Percentiles rank a stretch among this genome's conserved stretches.
phyloP scores from a whole-genome alignment of 1,140 invertebrate species.

The Heliconius himera region DNA sequence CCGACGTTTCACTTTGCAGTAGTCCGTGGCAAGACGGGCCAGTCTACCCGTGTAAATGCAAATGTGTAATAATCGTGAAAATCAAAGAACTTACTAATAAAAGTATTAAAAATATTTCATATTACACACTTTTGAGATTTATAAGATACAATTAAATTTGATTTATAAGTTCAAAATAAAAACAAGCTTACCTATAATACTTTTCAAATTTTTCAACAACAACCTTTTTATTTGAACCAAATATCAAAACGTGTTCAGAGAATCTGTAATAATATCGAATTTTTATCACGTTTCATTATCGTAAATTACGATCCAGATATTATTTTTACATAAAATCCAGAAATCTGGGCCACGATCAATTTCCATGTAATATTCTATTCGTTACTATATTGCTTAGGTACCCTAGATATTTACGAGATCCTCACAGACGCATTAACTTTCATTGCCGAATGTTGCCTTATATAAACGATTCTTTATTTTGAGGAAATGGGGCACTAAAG shows the following conservation, averaged over 20 bases:
- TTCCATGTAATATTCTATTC: slow-evolving; percentile 23
- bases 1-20: too few relatives aligned
- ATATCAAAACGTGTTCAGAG: not conserved
- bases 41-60: too few relatives aligned
- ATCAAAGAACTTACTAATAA: too few relatives aligned
- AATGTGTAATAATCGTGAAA: too few relatives aligned
- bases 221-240: not conserved
- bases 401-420: slow-evolving; percentile 34
- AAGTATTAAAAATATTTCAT: too few relatives aligned
- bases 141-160: too few relatives aligned
- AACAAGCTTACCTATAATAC: not conserved
- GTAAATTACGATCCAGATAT: not conserved
- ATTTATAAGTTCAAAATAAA: too few relatives aligned
- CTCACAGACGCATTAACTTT: slow-evolving; percentile 32
- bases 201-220: not conserved
- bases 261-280: not conserved
- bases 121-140: too few relatives aligned
- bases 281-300: slow-evolving; percentile 15
- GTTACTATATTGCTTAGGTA: slow-evolving; percentile 28
- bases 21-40: too few relatives aligned
- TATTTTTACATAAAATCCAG: slow-evolving; percentile 21
- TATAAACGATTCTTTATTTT: slow-evolving; percentile 28
- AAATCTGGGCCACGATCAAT: slow-evolving; percentile 18
- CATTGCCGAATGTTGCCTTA: slow-evolving; percentile 28
- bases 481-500: slow-evolving; percentile 23